phyloP scores from a whole-genome alignment of 2,113 vertebrate genomes.

The Tragelaphus imberbis region DNA sequence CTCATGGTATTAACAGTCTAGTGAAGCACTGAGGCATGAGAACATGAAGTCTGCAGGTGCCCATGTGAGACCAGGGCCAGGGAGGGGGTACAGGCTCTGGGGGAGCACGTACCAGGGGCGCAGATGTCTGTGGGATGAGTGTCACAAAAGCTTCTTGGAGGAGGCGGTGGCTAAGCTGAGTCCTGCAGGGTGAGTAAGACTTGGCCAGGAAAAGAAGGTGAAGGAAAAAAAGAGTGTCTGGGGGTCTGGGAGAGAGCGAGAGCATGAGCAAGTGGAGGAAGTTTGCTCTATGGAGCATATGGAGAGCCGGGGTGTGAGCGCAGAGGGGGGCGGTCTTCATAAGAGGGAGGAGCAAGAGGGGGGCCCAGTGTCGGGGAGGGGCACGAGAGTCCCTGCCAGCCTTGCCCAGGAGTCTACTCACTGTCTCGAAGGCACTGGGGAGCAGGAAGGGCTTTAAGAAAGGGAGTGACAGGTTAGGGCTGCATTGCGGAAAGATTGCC shows the following conservation, averaged over 20 bases:
- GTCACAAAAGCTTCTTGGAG: background rate
- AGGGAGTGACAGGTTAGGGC: background rate
- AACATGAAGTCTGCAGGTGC: background rate
- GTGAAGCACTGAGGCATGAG: background rate
- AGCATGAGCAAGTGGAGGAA: background rate
- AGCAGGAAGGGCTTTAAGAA: background rate
- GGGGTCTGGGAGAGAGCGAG: background rate
- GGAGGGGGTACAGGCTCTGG: background rate
- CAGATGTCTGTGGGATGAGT: background rate
- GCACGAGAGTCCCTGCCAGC: background rate
- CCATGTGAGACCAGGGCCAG: background rate
- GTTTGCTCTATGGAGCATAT: background rate
- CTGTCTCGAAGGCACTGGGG: background rate
- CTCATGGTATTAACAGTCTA: accelerated
- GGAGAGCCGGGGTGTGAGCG: background rate
- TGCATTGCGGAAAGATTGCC: background rate
- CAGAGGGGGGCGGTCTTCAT: background rate
- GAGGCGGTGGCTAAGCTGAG: background rate
- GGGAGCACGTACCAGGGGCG: background rate
- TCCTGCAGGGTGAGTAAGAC: background rate
- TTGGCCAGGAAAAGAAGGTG: background rate
- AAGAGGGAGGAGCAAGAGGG: background rate
- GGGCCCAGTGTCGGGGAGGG: background rate
- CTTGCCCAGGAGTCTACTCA: background rate
- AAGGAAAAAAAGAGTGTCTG: background rate